Percentiles rank a stretch among this genome's conserved stretches.
Evolutionary conservation across 2,113 vertebrate genomes (phyloP).

Genomic region (Callorhinus ursinus): DNA sequence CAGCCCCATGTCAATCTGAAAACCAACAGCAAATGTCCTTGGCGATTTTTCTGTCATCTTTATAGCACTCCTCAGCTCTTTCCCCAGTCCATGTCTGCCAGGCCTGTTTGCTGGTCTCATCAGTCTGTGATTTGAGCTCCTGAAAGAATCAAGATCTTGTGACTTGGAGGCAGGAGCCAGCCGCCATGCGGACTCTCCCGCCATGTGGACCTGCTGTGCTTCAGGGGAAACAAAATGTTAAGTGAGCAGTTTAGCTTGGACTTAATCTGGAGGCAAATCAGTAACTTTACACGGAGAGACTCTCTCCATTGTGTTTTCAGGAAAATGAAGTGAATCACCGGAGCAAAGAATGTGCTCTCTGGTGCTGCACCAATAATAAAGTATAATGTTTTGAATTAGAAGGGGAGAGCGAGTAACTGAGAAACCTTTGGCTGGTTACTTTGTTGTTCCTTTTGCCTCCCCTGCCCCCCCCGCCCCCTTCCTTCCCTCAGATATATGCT

Average conservation of each 20-base stretch:
- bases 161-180: constrained; percentile 28
- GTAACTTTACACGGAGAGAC: constrained; percentile 66
- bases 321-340: constrained; percentile 59
- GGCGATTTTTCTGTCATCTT: accelerated
- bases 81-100: background rate
- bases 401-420: background rate
- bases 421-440: constrained; percentile 30
- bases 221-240: constrained; percentile 47
- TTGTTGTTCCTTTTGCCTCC: background rate
- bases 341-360: constrained; percentile 58
- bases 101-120: background rate
- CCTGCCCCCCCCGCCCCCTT: too few species aligned
- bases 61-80: background rate
- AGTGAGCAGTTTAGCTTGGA: constrained; percentile 63
- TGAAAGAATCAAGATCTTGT: constrained; percentile 44
- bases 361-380: constrained; percentile 1
- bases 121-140: constrained; percentile 6
- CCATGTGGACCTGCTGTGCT: constrained; percentile 24
- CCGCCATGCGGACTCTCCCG: background rate
- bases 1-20: background rate
- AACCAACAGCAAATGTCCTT: background rate
- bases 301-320: constrained; percentile 44
- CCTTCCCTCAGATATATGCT: background rate
- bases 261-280: constrained; percentile 64
- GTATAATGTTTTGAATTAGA: constrained; percentile 70